A percentile compares a stretch with the other conserved stretches of the same genome.
Conservation (phyloP, 2,113 vertebrate genomes). For the Typhlomys cinereus region DNA sequence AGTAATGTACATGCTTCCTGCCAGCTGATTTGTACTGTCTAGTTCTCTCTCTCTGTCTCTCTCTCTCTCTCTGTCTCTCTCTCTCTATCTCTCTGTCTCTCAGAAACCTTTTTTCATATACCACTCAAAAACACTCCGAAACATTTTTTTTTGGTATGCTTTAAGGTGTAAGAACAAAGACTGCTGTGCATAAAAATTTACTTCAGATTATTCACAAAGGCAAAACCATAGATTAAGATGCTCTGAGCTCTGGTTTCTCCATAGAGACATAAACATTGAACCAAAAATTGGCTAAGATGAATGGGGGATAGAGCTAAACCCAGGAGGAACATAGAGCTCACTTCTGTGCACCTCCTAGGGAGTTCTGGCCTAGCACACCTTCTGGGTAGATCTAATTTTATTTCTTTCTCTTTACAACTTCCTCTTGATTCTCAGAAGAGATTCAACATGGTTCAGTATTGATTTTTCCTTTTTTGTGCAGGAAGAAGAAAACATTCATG, state of each 20-base stretch:
- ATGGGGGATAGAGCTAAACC: background rate
- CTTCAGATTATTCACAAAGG: background rate
- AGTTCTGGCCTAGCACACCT: background rate
- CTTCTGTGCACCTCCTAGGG: too few species aligned
- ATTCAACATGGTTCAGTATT: background rate
- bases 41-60: background rate
- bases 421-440: background rate
- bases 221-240: background rate
- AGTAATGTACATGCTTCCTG: background rate
- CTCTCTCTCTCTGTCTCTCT: too few species aligned
- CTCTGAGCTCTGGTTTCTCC: background rate
- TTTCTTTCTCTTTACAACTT: background rate
- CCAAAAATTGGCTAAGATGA: background rate
- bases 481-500: background rate
- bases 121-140: too few species aligned
- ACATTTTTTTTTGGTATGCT: background rate
- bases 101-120: too few species aligned
- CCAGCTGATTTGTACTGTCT: too few species aligned
- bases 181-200: background rate
- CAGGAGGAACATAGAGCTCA: background rate
- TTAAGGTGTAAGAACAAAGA: constrained; percentile 21
- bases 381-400: background rate
- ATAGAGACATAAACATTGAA: background rate
- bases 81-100: too few species aligned
- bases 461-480: background rate